A percentile compares a stretch with the other conserved stretches of the same genome.
These are phyloP conservation scores for Eristalis tenax DNA, from an alignment of 2,888 invertebrate species.

Conservation along the genomic window DNA sequence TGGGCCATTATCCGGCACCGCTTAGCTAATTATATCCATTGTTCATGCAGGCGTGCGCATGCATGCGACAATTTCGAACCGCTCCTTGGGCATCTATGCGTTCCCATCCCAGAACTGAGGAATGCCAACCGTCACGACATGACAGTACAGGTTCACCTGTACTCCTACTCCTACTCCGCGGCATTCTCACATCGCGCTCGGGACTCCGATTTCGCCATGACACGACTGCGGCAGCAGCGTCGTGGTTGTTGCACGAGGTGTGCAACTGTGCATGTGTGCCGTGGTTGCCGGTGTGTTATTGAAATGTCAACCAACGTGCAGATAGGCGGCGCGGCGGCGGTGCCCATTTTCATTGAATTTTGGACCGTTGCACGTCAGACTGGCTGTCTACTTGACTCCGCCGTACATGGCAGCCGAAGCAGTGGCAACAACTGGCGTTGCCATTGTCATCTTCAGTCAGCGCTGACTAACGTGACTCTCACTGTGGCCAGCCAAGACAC, in stretches of 20 bases:
- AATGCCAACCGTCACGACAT: constrained; percentile 63
- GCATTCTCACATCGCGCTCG: constrained; percentile 37
- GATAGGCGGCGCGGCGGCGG: too few species aligned
- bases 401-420: constrained; percentile 50
- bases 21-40: constrained; percentile 55
- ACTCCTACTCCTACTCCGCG: neutral
- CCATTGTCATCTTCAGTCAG: constrained; percentile 59
- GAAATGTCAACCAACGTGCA: constrained; percentile 43
- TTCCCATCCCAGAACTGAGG: constrained; percentile 51
- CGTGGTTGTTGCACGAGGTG: constrained; percentile 13
- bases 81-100: constrained; percentile 42
- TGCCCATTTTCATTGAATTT: constrained; percentile 68
- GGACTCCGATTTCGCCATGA: constrained; percentile 60
- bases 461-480: too few species aligned
- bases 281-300: constrained; percentile 34
- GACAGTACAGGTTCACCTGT: constrained; percentile 61
- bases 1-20: constrained; percentile 23
- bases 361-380: constrained; percentile 69
- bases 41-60: constrained; percentile 30
- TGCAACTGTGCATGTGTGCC: neutral
- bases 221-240: constrained; percentile 32
- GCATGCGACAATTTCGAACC: constrained; percentile 56
- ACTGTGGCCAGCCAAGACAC: constrained; percentile 25
- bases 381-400: constrained; percentile 55
- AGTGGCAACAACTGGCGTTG: constrained; percentile 11